phyloP scores from a whole-genome alignment of 2,797 vertebrate genomes.

The Gymnoscopelus microlampas region DNA sequence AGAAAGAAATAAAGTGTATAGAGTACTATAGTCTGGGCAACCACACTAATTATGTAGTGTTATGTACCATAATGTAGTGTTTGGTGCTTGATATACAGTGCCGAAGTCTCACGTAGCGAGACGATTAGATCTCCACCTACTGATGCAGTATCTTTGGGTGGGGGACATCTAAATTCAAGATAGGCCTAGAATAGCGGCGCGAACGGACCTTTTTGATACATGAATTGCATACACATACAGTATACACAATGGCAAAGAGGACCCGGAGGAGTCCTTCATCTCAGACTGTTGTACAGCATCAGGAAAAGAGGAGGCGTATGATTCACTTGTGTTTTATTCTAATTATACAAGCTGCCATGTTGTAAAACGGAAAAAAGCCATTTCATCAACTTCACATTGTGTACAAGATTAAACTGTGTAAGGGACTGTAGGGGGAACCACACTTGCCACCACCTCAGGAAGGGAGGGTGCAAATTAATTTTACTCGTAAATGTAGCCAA shows the following conservation, averaged over 20 bases:
- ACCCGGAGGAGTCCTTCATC: not conserved
- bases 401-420: conserved; percentile 43
- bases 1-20: no score
- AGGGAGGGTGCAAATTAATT: conserved; percentile 43
- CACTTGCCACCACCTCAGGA: conserved; percentile 17
- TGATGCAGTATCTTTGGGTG: no score
- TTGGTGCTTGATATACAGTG: no score
- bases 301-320: conserved; percentile 36
- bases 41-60: no score
- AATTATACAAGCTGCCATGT: conserved; percentile 43
- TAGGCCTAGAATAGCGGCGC: no score
- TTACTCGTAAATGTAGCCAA: conserved; percentile 26
- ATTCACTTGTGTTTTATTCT: conserved; percentile 42
- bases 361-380: conserved; percentile 48
- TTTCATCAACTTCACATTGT: conserved; percentile 55
- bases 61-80: no score
- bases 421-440: conserved; percentile 2
- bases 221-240: not conserved
- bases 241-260: no score
- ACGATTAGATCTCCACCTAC: no score
- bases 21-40: no score
- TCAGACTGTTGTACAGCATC: conserved; percentile 36
- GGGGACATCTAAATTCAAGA: no score
- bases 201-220: no score
- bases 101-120: no score